Base-by-base conservation (phyloP, 2,888 invertebrate species). In the Diarsia dahlii region DNA sequence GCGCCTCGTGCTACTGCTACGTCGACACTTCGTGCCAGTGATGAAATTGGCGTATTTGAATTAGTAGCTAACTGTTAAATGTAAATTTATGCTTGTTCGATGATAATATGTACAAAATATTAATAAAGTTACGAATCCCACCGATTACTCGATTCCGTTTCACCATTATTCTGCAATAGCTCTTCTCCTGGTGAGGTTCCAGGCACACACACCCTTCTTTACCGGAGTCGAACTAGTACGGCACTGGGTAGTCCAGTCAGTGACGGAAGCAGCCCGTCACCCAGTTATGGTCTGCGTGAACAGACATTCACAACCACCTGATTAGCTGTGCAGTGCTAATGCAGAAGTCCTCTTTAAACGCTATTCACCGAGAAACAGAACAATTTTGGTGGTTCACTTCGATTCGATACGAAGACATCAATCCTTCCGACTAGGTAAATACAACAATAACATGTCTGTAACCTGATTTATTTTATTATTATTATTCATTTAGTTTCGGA, bases 101-200 rank as follows among this genome's bases (percentile, higher is more conserved):
- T 76, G 82, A 84, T 85, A 85, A 87, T 67, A 78, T 89, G 90
- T 90, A 89, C 88, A 90, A 88, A 90, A 84, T 87, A 90, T 83
- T 74, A 84, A 87, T 89, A 88, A 89, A 89, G 77, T 84, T 87
- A 88, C 76, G 66, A 81, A 81, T 81, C 79, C 81, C 84, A 82
- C 80, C 82, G 71, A 76, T 45, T 46, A 34, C 34, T 13, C 34
- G 56, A 66, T 54, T 72, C 18, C 52, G 46, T 45, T 45, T 23
- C 9, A 48, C 34, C 28, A 20, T 45, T 45, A 63, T n/a, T n/a
- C 45, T 13, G n/a, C 45, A 63, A 63, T 13, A 45, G 62, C 8
- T 39, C 39, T 45, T 5, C 60, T 62, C 39, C 60, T 20, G 60
- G 34, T 28, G 28, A 28, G 28, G 28, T 28, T 28, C 28, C n/a